phyloP scores from a whole-genome alignment of 2,797 vertebrate genomes.

The Sciurus vulgaris region DNA sequence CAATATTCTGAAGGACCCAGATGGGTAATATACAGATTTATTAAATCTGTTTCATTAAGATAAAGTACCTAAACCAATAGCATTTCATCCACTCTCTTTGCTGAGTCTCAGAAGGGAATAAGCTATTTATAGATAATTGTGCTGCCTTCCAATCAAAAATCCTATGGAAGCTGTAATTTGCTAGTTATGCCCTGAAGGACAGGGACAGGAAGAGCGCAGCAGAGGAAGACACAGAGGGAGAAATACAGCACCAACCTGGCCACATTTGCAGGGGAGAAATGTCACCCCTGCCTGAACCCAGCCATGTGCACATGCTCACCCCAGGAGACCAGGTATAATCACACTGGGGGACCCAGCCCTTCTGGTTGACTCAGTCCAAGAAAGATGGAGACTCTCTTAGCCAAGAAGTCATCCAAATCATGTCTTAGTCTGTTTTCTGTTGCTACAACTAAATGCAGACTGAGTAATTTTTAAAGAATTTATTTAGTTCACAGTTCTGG shows the following conservation, averaged over 20 bases:
- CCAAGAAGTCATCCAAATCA: not conserved
- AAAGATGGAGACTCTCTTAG: not conserved
- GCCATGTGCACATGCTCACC: not conserved
- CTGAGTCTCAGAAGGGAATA: constrained; percentile 9
- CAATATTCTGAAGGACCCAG: not conserved
- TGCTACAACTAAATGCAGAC: not conserved
- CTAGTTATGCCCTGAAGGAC: not conserved
- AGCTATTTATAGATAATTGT: not conserved
- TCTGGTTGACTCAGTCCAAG: too few species aligned
- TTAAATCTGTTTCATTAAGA: not conserved
- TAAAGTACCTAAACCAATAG: not conserved
- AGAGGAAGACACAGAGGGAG: not conserved
- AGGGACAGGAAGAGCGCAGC: not conserved
- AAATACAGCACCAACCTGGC: not conserved
- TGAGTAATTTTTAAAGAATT: not conserved
- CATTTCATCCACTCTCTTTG: not conserved
- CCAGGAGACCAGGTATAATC: not conserved
- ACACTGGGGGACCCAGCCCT: too few species aligned
- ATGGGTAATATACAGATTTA: not conserved
- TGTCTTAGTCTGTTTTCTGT: not conserved
- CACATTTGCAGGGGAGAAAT: too few species aligned
- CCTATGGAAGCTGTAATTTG: not conserved
- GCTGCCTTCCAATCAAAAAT: not conserved
- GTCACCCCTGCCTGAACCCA: not conserved
- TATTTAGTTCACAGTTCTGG: not conserved